phyloP scores from a whole-genome alignment of 1,140 invertebrate species.

The Aethina tumida region DNA sequence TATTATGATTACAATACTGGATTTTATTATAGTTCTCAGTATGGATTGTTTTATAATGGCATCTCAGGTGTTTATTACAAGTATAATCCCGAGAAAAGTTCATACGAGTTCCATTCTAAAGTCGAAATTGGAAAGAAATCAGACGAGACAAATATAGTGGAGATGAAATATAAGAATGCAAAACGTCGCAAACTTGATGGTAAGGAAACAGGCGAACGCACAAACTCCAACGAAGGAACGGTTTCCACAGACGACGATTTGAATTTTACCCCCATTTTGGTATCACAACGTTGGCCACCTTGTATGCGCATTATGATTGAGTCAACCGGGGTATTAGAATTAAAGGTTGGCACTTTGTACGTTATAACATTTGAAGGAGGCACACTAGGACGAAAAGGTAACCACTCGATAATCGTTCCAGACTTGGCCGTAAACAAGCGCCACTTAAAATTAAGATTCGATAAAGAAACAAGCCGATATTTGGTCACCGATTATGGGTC shows the following conservation, averaged over 20 bases:
- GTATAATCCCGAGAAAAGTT: constrained; percentile 60
- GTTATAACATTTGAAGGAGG: constrained; percentile 82
- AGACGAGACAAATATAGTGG: constrained; percentile 11
- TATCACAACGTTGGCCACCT: constrained; percentile 64
- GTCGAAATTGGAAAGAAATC: constrained; percentile 9
- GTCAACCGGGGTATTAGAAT: constrained; percentile 53
- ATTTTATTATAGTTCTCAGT: constrained; percentile 82
- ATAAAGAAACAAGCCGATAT: constrained; percentile 51
- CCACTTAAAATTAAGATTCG: constrained; percentile 66
- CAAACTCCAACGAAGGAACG: too few relatives aligned
- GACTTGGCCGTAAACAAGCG: constrained; percentile 68
- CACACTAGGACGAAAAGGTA: constrained; percentile 72
- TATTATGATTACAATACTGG: constrained; percentile 83
- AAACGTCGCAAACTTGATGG: too few relatives aligned
- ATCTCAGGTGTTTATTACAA: constrained; percentile 69
- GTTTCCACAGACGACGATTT: neutral
- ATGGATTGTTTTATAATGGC: constrained; percentile 80
- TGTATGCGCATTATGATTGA: constrained; percentile 78
- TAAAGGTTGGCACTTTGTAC: constrained; percentile 72
- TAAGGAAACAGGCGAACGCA: too few relatives aligned
- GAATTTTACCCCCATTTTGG: constrained; percentile 11
- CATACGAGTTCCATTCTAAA: constrained; percentile 67
- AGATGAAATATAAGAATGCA: constrained; percentile 10
- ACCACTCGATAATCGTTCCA: constrained; percentile 62
- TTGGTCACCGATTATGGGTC: constrained; percentile 72